Percentiles rank a stretch among this genome's conserved stretches.
These are phyloP conservation scores for Bugula neritina DNA, from an alignment of 2,888 invertebrate genomes.

Conservation along the genomic window DNA sequence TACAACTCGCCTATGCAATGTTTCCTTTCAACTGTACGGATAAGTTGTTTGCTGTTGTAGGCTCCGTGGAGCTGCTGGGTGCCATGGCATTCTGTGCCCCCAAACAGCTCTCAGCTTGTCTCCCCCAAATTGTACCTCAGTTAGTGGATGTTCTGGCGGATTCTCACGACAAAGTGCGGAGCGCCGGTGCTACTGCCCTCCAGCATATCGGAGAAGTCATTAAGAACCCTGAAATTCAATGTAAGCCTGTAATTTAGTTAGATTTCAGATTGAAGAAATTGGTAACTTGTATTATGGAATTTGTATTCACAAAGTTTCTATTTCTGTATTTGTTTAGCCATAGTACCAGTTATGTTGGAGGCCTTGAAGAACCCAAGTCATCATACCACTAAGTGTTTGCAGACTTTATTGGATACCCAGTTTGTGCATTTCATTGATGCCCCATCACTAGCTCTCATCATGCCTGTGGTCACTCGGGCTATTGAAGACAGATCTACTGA, in stretches of 20 bases:
- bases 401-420: constrained; percentile 67
- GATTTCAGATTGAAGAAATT: too few relatives aligned
- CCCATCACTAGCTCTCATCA: constrained; percentile 93
- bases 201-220: constrained; percentile 96
- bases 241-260: constrained; percentile 33
- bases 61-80: constrained; percentile 88
- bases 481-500: constrained; percentile 96
- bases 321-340: too few relatives aligned
- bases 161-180: constrained; percentile 93
- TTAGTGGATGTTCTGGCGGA: constrained; percentile 93
- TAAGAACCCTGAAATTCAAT: constrained; percentile 85
- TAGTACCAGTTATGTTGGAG: constrained; percentile 63
- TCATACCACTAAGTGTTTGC: constrained; percentile 86
- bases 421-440: constrained; percentile 99
- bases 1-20: too few relatives aligned
- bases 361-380: constrained; percentile 93
- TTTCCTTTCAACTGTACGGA: too few relatives aligned
- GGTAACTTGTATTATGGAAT: too few relatives aligned
- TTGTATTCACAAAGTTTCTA: too few relatives aligned
- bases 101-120: constrained; percentile 91
- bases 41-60: too few relatives aligned
- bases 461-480: constrained; percentile 97
- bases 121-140: constrained; percentile 96
- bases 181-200: constrained; percentile 90
- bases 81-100: constrained; percentile 99